phyloP scores from a whole-genome alignment of 2,888 invertebrate genomes.

The Drosophila meridiana region DNA sequence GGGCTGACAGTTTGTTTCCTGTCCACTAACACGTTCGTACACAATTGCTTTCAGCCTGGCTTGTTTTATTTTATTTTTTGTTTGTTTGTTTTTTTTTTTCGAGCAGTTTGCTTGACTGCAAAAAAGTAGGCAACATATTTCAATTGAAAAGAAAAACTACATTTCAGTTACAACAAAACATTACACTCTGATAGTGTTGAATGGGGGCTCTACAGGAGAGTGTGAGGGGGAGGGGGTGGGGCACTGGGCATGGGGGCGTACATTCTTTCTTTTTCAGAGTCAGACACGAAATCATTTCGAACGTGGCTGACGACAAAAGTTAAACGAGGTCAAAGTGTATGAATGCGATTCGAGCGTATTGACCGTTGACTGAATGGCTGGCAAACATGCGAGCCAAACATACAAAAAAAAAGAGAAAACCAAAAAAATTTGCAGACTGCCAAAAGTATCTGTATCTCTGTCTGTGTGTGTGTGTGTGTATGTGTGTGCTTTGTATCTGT shows the following conservation, averaged over 20 bases:
- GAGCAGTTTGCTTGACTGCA: slow-evolving; percentile 28
- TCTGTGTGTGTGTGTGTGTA: slow-evolving; percentile 14
- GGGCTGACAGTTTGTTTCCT: slow-evolving; percentile 51
- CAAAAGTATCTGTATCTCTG: slow-evolving; percentile 18
- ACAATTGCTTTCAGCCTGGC: slow-evolving; percentile 43
- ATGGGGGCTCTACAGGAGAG: not conserved
- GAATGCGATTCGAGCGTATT: slow-evolving; percentile 67
- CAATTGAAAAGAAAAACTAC: slow-evolving; percentile 61
- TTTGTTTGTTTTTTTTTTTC: not conserved
- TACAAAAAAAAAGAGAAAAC: not conserved
- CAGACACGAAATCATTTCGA: slow-evolving; percentile 68
- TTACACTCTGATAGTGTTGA: slow-evolving; percentile 54
- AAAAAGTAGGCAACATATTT: slow-evolving; percentile 66
- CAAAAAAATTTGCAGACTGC: slow-evolving; percentile 12
- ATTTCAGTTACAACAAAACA: slow-evolving; percentile 60
- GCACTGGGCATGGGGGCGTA: not conserved
- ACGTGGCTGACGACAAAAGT: slow-evolving; percentile 64
- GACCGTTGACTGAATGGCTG: slow-evolving; percentile 70
- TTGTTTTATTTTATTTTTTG: not conserved
- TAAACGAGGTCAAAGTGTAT: slow-evolving; percentile 76
- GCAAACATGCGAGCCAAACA: slow-evolving; percentile 60
- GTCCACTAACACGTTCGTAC: slow-evolving; percentile 50
- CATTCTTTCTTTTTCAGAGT: slow-evolving; percentile 1
- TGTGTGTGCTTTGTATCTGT: slow-evolving; percentile 42
- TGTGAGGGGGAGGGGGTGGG: not conserved